A percentile compares a stretch with the other conserved stretches of the same genome.
phyloP scores from a whole-genome alignment of 2,888 invertebrate genomes.

The Zele albiditarsus region DNA sequence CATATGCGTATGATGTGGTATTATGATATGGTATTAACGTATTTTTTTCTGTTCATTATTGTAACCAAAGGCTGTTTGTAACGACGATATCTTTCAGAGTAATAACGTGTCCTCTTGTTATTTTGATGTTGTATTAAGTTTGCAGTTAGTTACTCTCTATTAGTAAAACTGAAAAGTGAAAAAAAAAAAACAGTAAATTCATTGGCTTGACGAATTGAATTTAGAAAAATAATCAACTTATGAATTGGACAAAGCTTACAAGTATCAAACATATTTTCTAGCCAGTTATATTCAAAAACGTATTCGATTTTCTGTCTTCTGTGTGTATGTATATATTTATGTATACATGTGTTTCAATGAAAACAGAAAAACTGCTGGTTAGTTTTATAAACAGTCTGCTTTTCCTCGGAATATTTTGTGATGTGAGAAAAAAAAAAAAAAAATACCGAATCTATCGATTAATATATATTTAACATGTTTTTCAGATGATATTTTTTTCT shows the following conservation, averaged over 20 bases:
- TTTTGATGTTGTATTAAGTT: conserved; percentile 3
- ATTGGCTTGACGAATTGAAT: background rate
- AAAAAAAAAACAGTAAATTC: background rate
- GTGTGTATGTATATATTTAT: conserved; percentile 14
- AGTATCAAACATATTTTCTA: conserved; percentile 14
- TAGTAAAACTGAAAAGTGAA: background rate
- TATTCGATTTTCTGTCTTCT: too few species aligned
- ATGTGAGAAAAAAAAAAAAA: conserved; percentile 4
- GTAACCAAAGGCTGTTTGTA: conserved; percentile 64
- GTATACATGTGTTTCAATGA: conserved; percentile 22
- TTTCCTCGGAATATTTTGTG: conserved; percentile 22
- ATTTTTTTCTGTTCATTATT: conserved; percentile 52
- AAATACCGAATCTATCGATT: conserved; percentile 9
- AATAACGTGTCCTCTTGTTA: background rate
- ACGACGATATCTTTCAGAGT: conserved; percentile 36
- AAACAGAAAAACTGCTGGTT: background rate
- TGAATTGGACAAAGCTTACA: background rate
- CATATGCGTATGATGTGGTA: conserved; percentile 53
- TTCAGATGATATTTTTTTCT: conserved; percentile 44
- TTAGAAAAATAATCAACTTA: background rate
- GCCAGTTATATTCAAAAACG: background rate
- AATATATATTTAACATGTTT: conserved; percentile 15
- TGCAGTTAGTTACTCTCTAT: conserved; percentile 15
- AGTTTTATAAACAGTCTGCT: conserved; percentile 14
- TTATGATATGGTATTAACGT: conserved; percentile 56